Evolutionary conservation across 2,113 vertebrate genomes (phyloP), one percentile per base, ranked within the genome.

Genomic region (Hipposideros armiger): DNA sequence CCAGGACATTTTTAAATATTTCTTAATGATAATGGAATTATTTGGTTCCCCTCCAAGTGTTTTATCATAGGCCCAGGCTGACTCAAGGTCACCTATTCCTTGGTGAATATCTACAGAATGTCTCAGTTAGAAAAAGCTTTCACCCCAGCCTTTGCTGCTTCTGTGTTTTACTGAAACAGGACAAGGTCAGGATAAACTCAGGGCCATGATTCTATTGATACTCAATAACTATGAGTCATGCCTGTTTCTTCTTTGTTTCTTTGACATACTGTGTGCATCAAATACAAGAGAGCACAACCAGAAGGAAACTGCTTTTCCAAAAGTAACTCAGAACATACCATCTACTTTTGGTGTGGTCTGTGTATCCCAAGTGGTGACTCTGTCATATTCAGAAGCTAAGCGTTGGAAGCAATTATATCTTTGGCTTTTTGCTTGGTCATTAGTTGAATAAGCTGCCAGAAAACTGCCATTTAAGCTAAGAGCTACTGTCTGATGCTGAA

Each of bases 391-490:
- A 82, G 90, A 83, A 98, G 85, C 32, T 97, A 97, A 94, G 73
- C 94, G 88, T 45, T 93, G 64, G 81, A 93, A 95, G 76, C 42
- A 87, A 96, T 96, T 96, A 0, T 64, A 96, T 86, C 96, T 97
- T 96, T 77, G 52, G 69, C 88, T 95, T 97, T 97, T 96, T 95
- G 52, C 76, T 95, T 97, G 95, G 69, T 26, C 60, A 66, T 60
- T 47, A 47, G 42, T 90, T 78, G 95, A 97, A 97, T 97, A 92
- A 92, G 97, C 73, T 36, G 42, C 89, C 92, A 92, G 80, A 78
- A 97, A 97, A 91, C 58, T 87, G 50, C 66, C 90, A 81, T 97
- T 98, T 97, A 89, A 69, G 67, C 64, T 93, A 62, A 87, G 19
- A 95, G 76, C 93, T 87, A 77, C 93, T 91, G 67, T 96, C 91